Conservation (phyloP, 2,888 invertebrate genomes). For the Brachylomia viminalis region DNA sequence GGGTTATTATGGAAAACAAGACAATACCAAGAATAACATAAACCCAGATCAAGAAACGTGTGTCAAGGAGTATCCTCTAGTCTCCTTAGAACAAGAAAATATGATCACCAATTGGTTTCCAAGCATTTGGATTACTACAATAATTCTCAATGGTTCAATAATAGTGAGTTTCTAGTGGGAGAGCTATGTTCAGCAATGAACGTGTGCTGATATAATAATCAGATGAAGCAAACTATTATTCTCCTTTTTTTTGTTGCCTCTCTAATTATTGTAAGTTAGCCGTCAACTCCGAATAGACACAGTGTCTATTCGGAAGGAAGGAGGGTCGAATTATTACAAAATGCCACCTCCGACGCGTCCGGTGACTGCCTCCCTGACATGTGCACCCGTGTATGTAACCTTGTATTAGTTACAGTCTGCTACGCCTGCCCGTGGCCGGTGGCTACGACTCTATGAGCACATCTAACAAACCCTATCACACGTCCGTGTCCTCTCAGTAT, state of each 20-base stretch:
- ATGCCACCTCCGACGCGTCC: constrained; percentile 8
- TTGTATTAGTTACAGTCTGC: constrained; percentile 51
- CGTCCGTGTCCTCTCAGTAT: neutral
- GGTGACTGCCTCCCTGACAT: constrained; percentile 14
- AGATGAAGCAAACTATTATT: neutral
- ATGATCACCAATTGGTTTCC: neutral
- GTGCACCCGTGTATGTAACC: constrained; percentile 34
- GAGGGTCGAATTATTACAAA: constrained; percentile 5
- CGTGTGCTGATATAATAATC: too few species aligned
- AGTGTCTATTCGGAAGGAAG: too few species aligned
- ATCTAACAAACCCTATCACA: constrained; percentile 3
- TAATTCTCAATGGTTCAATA: too few species aligned
- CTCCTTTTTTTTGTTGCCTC: neutral
- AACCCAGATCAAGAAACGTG: neutral
- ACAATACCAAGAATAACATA: too few species aligned
- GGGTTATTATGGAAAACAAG: too few species aligned
- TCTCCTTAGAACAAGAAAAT: neutral
- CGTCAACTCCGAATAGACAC: neutral
- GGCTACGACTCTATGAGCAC: constrained; percentile 44
- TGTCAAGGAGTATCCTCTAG: neutral
- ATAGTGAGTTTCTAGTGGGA: neutral
- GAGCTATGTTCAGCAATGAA: too few species aligned
- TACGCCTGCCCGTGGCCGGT: constrained; percentile 15
- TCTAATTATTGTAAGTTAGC: neutral
- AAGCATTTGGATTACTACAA: neutral